These are phyloP conservation scores for Megaceryle torquata DNA, from an alignment of 2,113 vertebrate genomes.

Conservation along the genomic window DNA sequence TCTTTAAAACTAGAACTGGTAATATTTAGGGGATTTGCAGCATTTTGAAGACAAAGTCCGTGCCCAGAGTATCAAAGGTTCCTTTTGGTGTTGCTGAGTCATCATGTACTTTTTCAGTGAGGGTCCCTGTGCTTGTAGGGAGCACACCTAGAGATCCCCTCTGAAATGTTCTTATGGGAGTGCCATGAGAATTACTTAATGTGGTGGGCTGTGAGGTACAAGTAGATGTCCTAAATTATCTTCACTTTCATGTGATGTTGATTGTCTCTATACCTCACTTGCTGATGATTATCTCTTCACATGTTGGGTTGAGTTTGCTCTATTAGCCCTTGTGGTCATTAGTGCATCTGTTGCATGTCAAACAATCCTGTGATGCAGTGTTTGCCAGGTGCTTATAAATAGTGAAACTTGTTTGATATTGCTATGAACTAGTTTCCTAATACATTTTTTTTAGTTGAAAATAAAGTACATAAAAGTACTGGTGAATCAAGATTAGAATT, in stretches of 20 bases:
- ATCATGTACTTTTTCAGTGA: accelerated
- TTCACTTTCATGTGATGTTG: not conserved
- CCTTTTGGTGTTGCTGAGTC: not conserved
- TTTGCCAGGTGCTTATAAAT: not conserved
- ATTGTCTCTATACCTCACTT: not conserved
- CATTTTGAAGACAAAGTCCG: not conserved
- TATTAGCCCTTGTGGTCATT: not conserved
- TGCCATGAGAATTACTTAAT: not conserved
- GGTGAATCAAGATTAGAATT: not conserved
- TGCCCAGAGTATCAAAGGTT: not conserved
- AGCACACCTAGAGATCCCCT: not conserved
- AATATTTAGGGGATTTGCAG: not conserved
- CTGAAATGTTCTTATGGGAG: not conserved
- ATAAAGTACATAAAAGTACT: not conserved
- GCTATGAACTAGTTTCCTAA: not conserved
- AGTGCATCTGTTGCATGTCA: not conserved
- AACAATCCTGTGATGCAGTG: too few relatives aligned
- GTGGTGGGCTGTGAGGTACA: not conserved
- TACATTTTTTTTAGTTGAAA: not conserved
- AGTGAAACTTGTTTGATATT: not conserved
- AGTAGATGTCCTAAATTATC: not conserved
- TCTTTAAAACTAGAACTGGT: not conserved
- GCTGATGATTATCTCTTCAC: not conserved
- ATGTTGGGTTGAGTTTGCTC: not conserved
- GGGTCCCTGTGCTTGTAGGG: accelerated